phyloP scores from a whole-genome alignment of 2,113 vertebrate genomes.

The Microtus ochrogaster region DNA sequence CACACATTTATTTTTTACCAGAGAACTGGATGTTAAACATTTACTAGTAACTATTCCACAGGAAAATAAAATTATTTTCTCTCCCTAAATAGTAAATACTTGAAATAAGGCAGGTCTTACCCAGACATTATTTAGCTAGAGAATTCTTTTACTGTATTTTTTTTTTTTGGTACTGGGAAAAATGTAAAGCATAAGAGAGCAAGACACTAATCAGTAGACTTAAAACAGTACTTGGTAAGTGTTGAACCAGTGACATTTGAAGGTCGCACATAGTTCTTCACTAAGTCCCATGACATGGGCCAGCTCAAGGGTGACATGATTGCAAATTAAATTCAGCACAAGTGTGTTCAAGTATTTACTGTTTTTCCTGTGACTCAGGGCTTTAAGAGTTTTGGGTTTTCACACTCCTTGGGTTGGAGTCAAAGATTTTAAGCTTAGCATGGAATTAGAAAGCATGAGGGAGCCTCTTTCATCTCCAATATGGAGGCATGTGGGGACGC shows the following conservation, averaged over 20 bases:
- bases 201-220: background rate
- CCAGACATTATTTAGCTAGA: conserved; percentile 20
- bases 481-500: background rate
- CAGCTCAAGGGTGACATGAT: conserved; percentile 1
- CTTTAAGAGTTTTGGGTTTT: conserved; percentile 47
- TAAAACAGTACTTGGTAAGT: conserved; percentile 40
- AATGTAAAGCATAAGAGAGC: conserved; percentile 12
- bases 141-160: conserved; percentile 32
- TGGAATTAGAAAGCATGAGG: conserved; percentile 47
- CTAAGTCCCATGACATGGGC: background rate
- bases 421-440: conserved; percentile 60
- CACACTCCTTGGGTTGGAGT: background rate
- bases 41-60: background rate
- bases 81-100: conserved; percentile 24
- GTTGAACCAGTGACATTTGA: conserved; percentile 39
- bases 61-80: conserved; percentile 32
- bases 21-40: conserved; percentile 22
- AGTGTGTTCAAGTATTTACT: background rate
- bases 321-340: conserved; percentile 50
- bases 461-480: background rate
- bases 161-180: conserved; percentile 9
- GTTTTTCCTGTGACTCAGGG: conserved; percentile 14
- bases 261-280: conserved; percentile 42
- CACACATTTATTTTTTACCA: background rate
- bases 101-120: conserved; percentile 46